Evolutionary conservation across 2,888 invertebrate species (phyloP).

Genomic region (Hyposoter dolosus): DNA sequence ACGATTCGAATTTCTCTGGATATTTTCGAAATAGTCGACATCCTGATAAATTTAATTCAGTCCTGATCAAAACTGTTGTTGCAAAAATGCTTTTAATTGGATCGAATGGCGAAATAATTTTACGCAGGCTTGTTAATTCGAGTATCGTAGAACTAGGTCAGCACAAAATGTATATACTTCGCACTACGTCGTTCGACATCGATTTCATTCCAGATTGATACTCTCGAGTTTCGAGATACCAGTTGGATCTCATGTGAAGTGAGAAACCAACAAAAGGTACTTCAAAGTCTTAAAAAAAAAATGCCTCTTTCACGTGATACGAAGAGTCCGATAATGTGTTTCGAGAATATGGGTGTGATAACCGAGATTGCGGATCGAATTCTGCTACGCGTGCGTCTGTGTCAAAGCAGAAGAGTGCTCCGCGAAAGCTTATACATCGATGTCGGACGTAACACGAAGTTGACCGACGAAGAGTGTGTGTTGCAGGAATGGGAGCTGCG

Average conservation of each 20-base stretch:
- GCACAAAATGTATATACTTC: neutral
- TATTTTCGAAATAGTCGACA: neutral
- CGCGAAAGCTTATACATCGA: conserved; percentile 21
- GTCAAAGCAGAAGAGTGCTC: neutral
- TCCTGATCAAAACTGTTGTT: neutral
- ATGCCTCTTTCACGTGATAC: conserved; percentile 12
- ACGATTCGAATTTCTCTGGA: neutral
- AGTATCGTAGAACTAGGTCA: neutral
- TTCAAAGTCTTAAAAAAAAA: conserved; percentile 20
- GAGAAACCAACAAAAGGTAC: conserved; percentile 27
- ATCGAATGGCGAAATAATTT: neutral
- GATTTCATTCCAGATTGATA: conserved; percentile 51
- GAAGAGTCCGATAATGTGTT: conserved; percentile 39
- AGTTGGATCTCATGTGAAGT: conserved; percentile 40
- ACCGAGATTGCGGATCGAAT: neutral
- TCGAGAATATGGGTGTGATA: neutral
- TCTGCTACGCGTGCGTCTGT: neutral
- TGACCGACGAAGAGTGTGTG: conserved; percentile 52
- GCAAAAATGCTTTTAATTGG: neutral
- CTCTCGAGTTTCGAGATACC: conserved; percentile 40
- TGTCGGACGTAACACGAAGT: conserved; percentile 44
- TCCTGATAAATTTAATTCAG: neutral
- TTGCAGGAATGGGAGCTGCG: neutral
- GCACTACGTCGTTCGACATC: conserved; percentile 27
- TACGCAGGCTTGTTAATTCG: neutral